Conservation (phyloP, 2,888 invertebrate genomes). For the Timandra comae region DNA sequence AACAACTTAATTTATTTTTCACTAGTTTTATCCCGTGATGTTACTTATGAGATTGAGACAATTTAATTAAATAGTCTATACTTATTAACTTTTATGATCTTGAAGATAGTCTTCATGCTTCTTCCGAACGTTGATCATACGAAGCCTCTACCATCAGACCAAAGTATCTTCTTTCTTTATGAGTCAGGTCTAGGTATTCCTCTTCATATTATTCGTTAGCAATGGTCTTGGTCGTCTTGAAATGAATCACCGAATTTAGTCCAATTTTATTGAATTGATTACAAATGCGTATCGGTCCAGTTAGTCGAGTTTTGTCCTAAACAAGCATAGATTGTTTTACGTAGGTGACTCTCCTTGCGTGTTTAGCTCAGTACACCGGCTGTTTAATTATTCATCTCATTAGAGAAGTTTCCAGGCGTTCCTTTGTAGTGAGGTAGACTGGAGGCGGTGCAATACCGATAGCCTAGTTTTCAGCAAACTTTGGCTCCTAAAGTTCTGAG, state of each 20-base stretch:
- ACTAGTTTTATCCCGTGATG: too few relatives aligned
- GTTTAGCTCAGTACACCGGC: constrained; percentile 29
- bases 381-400: constrained; percentile 73
- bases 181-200: too few relatives aligned
- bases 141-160: too few relatives aligned
- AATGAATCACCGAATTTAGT: neutral
- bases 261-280: neutral
- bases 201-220: too few relatives aligned
- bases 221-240: neutral
- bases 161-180: too few relatives aligned
- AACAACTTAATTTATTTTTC: neutral
- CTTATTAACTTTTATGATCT: too few relatives aligned
- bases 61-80: too few relatives aligned
- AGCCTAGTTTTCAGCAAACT: constrained; percentile 49
- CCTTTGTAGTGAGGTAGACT: constrained; percentile 51
- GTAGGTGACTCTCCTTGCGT: constrained; percentile 3
- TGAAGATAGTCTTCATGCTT: too few relatives aligned
- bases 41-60: too few relatives aligned
- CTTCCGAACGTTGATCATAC: too few relatives aligned
- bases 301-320: neutral
- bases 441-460: constrained; percentile 52
- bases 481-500: constrained; percentile 44
- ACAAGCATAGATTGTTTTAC: neutral
- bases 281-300: neutral
- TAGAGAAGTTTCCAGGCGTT: constrained; percentile 61